Percentiles rank a stretch among this genome's conserved stretches.
phyloP scores from a whole-genome alignment of 2,113 vertebrate genomes.

The Siniperca knerii region DNA sequence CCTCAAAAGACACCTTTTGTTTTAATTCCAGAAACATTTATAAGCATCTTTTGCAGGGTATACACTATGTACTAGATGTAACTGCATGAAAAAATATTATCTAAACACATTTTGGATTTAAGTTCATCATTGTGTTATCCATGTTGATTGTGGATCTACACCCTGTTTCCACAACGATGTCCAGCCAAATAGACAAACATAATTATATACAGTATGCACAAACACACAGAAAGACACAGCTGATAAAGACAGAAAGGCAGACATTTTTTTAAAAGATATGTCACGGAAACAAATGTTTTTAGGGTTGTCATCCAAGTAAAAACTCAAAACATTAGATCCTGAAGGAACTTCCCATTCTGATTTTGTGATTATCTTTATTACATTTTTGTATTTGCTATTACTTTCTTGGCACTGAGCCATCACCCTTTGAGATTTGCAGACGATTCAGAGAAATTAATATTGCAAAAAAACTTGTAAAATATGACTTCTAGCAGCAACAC shows the following conservation, averaged over 20 bases:
- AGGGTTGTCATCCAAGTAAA: slow-evolving; percentile 18
- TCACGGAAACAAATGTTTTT: slow-evolving; percentile 38
- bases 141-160: slow-evolving; percentile 10
- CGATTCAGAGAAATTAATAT: not conserved
- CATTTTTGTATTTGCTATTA: not conserved
- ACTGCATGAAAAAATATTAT: not conserved
- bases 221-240: slow-evolving; percentile 56
- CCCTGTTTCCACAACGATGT: not conserved
- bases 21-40: not conserved
- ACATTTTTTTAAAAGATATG: slow-evolving; percentile 31
- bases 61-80: not conserved
- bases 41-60: not conserved
- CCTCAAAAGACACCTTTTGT: not conserved
- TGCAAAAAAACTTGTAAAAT: slow-evolving; percentile 7
- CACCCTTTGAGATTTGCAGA: not conserved
- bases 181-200: slow-evolving; percentile 29
- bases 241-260: slow-evolving; percentile 61
- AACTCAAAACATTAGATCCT: slow-evolving; percentile 2
- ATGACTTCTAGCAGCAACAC: not conserved
- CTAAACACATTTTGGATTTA: not conserved
- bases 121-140: not conserved
- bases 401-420: slow-evolving; percentile 29
- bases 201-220: slow-evolving; percentile 33
- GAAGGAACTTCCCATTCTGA: too few species aligned
- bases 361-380: not conserved